phyloP scores from a whole-genome alignment of 2,888 invertebrate species.

The Autographa gamma region DNA sequence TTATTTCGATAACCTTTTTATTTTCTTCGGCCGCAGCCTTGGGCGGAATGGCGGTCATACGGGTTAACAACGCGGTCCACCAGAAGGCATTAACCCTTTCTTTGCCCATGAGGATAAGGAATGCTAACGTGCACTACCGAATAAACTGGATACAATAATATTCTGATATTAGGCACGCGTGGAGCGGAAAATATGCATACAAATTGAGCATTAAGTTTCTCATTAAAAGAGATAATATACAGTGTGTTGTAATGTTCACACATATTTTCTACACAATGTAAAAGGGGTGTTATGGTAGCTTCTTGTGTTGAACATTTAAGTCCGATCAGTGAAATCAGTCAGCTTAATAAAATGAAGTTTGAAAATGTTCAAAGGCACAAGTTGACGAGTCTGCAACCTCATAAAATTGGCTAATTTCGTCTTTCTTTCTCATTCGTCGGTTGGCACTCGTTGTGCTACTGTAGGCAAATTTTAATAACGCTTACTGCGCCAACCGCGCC shows the following conservation, averaged over 20 bases:
- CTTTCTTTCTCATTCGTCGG: conserved; percentile 76
- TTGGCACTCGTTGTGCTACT: conserved; percentile 73
- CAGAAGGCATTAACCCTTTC: conserved; percentile 77
- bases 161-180: conserved; percentile 43
- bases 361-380: conserved; percentile 61
- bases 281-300: conserved; percentile 8
- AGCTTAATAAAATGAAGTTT: conserved; percentile 57
- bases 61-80: conserved; percentile 72
- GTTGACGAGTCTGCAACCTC: conserved; percentile 75
- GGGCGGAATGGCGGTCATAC: conserved; percentile 72
- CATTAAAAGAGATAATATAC: conserved; percentile 44
- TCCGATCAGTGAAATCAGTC: conserved; percentile 40
- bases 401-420: conserved; percentile 79
- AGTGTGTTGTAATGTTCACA: conserved; percentile 42
- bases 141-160: conserved; percentile 54
- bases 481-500: conserved; percentile 74
- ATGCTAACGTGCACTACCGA: conserved; percentile 59
- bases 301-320: conserved; percentile 37
- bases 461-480: conserved; percentile 85
- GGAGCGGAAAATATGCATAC: conserved; percentile 51
- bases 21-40: conserved; percentile 69
- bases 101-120: conserved; percentile 67
- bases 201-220: conserved; percentile 50
- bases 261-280: conserved; percentile 40
- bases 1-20: conserved; percentile 78